Base-by-base conservation (phyloP, 1,140 invertebrate genomes). In the Tetramorium alpestre region DNA sequence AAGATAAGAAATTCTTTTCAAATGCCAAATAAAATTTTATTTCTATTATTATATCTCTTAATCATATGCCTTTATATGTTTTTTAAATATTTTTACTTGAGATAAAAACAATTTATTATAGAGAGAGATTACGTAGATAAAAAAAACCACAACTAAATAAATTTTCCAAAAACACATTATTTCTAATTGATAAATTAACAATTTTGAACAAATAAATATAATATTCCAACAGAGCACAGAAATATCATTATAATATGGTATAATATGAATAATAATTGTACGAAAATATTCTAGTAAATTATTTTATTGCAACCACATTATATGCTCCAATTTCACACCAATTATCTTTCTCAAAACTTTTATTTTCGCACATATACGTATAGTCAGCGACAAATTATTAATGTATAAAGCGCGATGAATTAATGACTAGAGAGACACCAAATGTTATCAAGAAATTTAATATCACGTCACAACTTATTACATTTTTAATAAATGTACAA, bases 391-490 rank as follows among this genome's bases (percentile, higher is more conserved):
- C 25, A 54, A 73, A 75, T 73, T 73, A 56, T 56, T 47, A 47
- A 4, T 78, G n/a, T 41, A 41, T 47, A 49, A 33, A 11, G 11
- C n/a, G 49, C 33, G 16, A 81, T 22, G 10, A 80, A 69, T 81
- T 25, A 81, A 54, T 67, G 47, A 81, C 22, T 70, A 28, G n/a
- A 70, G 2, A 25, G 22, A 58, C 64, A 47, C 41, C 28, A 70
- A 58, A 70, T 70, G 22, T 81, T 70, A 70, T 44, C 28, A 70
- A 56, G 78, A 70, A 70, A 81, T 81, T 81, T 81, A 70, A 81
- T 81, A 81, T 81, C 38, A 81, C 65, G 64, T 80, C 33, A 81
- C 7, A 44, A 58, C 28, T 62, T 33, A 33, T 33, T 44, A 78
- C 58, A 78, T 28, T 77, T 78, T 76, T 33, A 62, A 33, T 64